Evolutionary conservation across 2,888 invertebrate species (phyloP).

Genomic region (Amphipoea oculea): DNA sequence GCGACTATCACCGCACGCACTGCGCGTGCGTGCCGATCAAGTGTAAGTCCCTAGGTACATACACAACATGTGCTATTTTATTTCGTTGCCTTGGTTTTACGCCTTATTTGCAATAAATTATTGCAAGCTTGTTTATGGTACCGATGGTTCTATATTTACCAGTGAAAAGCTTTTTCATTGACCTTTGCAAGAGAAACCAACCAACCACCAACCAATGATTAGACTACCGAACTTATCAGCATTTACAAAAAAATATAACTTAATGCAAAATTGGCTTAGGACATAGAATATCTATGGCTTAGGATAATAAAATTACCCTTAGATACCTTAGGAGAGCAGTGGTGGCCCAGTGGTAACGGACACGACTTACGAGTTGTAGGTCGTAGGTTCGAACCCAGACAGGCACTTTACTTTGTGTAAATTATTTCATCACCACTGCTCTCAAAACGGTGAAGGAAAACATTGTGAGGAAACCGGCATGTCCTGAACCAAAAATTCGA

Average conservation of each 20-base stretch:
- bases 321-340: too few relatives aligned
- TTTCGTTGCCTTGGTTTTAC: conserved; percentile 58
- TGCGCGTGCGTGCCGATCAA: conserved; percentile 93
- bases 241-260: background rate
- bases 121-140: background rate
- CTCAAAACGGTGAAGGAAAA: background rate
- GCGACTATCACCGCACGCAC: conserved; percentile 91
- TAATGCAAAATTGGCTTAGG: background rate
- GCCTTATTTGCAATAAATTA: conserved; percentile 39
- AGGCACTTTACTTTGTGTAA: too few relatives aligned
- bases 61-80: conserved; percentile 71
- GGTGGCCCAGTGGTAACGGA: too few relatives aligned
- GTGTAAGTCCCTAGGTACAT: conserved; percentile 92
- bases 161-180: background rate
- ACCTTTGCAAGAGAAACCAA: background rate
- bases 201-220: background rate
- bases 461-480: background rate
- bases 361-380: too few relatives aligned
- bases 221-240: background rate
- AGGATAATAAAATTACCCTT: background rate
- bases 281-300: background rate
- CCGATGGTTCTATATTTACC: background rate
- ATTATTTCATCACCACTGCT: too few relatives aligned
- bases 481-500: background rate
- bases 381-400: too few relatives aligned